These are phyloP conservation scores for Amyelois transitella DNA, from an alignment of 1,140 invertebrate genomes.

Conservation along the genomic window DNA sequence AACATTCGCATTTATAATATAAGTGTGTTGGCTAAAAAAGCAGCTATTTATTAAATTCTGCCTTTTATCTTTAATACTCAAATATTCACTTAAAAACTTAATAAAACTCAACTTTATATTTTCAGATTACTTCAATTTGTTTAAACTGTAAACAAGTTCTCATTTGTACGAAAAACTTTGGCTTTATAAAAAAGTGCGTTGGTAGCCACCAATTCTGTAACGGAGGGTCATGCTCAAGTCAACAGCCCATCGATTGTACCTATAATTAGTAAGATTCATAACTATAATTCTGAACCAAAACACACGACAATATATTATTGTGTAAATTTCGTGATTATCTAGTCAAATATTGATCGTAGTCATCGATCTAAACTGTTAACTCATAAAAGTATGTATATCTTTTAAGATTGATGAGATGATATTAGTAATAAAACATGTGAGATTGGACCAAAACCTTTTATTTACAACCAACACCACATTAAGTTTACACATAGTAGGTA, in stretches of 20 bases:
- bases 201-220: not conserved
- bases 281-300: too few relatives aligned
- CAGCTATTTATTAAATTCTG: too few relatives aligned
- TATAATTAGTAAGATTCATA: too few relatives aligned
- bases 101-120: not conserved
- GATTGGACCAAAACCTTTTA: conserved; percentile 40
- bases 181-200: not conserved
- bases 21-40: too few relatives aligned
- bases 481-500: conserved; percentile 18
- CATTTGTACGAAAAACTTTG: not conserved
- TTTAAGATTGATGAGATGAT: not conserved
- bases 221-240: not conserved
- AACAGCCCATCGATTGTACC: not conserved
- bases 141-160: not conserved
- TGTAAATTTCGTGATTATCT: too few relatives aligned
- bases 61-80: too few relatives aligned
- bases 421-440: conserved; percentile 20
- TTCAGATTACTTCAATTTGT: not conserved
- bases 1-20: too few relatives aligned
- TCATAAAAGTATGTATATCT: not conserved
- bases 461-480: conserved; percentile 52
- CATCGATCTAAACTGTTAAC: not conserved
- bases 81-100: not conserved
- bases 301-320: too few relatives aligned
- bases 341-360: not conserved